These are phyloP conservation scores for Tetranychus piercei DNA, from an alignment of 2,888 invertebrate genomes.

Conservation along the genomic window DNA sequence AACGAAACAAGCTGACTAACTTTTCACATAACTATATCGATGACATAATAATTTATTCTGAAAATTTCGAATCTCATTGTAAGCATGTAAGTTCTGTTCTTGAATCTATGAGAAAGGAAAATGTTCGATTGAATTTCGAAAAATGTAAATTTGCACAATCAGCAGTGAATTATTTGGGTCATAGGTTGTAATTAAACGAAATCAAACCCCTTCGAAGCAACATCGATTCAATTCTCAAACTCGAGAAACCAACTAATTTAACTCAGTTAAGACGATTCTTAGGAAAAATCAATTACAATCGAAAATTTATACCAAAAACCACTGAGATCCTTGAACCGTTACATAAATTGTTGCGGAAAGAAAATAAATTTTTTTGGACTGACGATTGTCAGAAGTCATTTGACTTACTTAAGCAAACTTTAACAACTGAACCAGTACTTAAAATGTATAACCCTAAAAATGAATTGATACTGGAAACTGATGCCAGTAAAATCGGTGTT, in stretches of 20 bases:
- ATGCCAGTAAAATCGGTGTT: slow-evolving; percentile 27
- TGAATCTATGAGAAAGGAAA: background rate
- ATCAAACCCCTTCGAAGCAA: slow-evolving; percentile 1
- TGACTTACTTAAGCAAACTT: background rate
- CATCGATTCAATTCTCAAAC: slow-evolving; percentile 4
- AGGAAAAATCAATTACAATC: slow-evolving; percentile 9
- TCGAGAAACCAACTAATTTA: background rate
- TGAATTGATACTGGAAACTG: slow-evolving; percentile 16
- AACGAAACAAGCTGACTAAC: background rate
- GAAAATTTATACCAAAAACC: background rate
- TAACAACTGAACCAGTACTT: background rate
- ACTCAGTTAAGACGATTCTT: slow-evolving; percentile 6
- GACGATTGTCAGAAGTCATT: background rate
- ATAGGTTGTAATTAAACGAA: background rate
- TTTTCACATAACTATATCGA: slow-evolving; percentile 13
- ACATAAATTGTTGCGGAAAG: background rate
- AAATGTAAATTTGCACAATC: slow-evolving; percentile 13
- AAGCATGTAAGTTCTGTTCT: background rate
- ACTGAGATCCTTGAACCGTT: slow-evolving; percentile 7
- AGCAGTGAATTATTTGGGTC: slow-evolving; percentile 14
- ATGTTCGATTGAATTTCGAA: slow-evolving; percentile 14
- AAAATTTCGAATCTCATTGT: slow-evolving; percentile 12
- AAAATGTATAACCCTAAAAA: background rate
- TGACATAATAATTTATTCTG: slow-evolving; percentile 14
- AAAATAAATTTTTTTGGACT: slow-evolving; percentile 7